Evolutionary conservation across 2,888 invertebrate genomes (phyloP).

Genomic region (Agriopis leucophaearia): DNA sequence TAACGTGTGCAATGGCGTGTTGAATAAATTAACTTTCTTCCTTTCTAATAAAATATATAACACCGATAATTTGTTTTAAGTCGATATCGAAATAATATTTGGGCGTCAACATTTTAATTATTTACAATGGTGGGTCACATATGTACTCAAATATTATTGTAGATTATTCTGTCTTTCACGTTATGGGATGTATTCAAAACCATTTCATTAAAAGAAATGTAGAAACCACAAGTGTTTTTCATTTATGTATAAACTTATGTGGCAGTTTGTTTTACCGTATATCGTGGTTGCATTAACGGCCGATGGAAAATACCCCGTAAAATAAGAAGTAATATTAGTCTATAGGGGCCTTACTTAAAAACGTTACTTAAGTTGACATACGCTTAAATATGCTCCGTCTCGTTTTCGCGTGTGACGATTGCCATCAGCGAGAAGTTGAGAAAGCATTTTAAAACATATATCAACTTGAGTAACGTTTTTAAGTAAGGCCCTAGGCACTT

Average conservation of each 20-base stretch:
- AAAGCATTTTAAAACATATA: too few species aligned
- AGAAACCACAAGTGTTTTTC: background rate
- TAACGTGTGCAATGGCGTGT: too few species aligned
- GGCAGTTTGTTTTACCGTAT: background rate
- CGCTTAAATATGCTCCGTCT: too few species aligned
- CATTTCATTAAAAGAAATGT: background rate
- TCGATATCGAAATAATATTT: background rate
- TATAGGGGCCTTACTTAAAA: background rate
- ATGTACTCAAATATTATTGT: constrained; percentile 11
- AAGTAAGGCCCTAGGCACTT: too few species aligned
- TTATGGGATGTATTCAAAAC: constrained; percentile 12
- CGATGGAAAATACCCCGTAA: background rate
- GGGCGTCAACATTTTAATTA: constrained; percentile 1
- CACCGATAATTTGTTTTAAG: background rate
- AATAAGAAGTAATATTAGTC: background rate
- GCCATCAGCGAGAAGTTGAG: too few species aligned
- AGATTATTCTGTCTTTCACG: constrained; percentile 14
- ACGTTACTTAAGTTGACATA: too few species aligned
- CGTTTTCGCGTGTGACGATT: too few species aligned
- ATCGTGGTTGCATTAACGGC: background rate
- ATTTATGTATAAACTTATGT: background rate
- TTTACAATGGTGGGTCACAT: background rate
- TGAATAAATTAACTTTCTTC: too few species aligned
- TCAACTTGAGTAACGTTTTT: too few species aligned
- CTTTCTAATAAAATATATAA: background rate